Base-by-base conservation (phyloP, 1,140 invertebrate genomes). In the Harpegnathos saltator region DNA sequence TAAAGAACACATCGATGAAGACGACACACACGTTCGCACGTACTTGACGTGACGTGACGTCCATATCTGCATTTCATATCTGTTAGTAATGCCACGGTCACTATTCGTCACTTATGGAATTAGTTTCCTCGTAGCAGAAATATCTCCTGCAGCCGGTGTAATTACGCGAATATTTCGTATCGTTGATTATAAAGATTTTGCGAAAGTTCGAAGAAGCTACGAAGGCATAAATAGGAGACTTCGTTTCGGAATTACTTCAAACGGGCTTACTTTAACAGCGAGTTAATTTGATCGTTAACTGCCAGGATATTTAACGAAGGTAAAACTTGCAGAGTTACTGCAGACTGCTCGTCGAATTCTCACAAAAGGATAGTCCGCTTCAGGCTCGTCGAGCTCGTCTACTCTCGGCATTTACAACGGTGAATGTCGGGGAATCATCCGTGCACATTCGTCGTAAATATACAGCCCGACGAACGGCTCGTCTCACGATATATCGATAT, bases 241-340 rank as follows among this genome's bases (percentile, higher is more conserved):
- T 17, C 56, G n/a, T 54, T 38, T 77, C 33, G 15, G 68, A 68
- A 66, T 77, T 66, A 44, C 38, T 44, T 44, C 38, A 66, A 61
- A 66, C 15, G 19, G 7, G 3, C 22, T 75, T 38, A 77, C 74
- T 77, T 77, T 77, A 29, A 77, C 48, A 38, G 15, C 17, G 68
- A 66, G 11, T 68, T 68, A 66, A 77, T 77, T 77, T 68, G 52
- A 24, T 38, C 74, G 22, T 66, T 77, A 77, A 77, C 68, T 54
- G 52, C 74, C 4, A 38, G 12, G 2, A 54, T 54, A 77, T 66
- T 77, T 22, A 66, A 77, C 11, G 22, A 44, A 65, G 17, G 14
- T 65, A 54, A 77, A 77, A 66, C n/a, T 38, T 66, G 22, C n/a
- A 56, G 54, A 77, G 26, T 54, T 38, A n/a, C 12, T 68, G n/a